Percentiles rank a stretch among this genome's conserved stretches.
Conservation (phyloP, 2,113 vertebrate species). For the Thamnaconus septentrionalis region DNA sequence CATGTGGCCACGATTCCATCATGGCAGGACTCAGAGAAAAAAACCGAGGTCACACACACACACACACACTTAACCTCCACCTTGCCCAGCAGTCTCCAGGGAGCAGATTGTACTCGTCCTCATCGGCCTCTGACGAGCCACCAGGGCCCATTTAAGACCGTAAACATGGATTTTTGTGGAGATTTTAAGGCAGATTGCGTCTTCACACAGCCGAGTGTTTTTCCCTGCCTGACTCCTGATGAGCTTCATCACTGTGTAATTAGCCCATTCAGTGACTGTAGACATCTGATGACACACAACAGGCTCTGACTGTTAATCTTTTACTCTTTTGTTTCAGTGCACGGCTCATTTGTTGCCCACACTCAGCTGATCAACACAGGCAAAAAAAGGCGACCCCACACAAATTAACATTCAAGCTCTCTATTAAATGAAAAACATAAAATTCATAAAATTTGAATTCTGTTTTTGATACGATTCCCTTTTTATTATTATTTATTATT, state of each 20-base stretch:
- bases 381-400: too few species aligned
- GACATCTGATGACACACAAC: constrained; percentile 40
- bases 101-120: constrained; percentile 42
- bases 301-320: constrained; percentile 17
- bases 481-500: too few species aligned
- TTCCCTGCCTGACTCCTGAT: constrained; percentile 56
- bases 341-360: constrained; percentile 3
- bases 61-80: neutral
- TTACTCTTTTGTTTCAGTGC: constrained; percentile 1
- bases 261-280: constrained; percentile 29
- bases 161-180: constrained; percentile 54
- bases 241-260: constrained; percentile 61
- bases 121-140: constrained; percentile 54
- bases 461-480: too few species aligned
- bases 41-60: too few species aligned
- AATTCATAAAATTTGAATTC: too few species aligned
- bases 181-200: constrained; percentile 56
- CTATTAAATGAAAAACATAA: too few species aligned
- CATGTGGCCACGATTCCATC: too few species aligned
- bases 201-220: constrained; percentile 40
- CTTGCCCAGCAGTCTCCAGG: constrained; percentile 10
- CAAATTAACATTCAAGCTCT: too few species aligned
- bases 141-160: constrained; percentile 64
- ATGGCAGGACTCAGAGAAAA: too few species aligned
- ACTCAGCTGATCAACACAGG: too few species aligned